Conservation (phyloP, 2,797 vertebrate genomes). For the Sorex maritimensis region DNA sequence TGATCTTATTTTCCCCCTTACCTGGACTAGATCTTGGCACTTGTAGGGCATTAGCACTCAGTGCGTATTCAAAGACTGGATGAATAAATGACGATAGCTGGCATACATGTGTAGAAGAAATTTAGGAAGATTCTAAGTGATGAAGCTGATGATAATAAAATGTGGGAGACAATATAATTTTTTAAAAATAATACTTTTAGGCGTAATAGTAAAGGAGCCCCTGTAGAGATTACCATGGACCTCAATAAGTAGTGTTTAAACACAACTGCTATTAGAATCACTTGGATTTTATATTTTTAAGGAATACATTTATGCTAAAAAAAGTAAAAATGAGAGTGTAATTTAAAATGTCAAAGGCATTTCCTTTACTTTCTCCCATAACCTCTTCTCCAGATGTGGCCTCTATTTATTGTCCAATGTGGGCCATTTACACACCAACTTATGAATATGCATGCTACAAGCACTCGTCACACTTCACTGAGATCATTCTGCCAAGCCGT, state of each 20-base stretch:
- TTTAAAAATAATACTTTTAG: not conserved
- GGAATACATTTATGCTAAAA: not conserved
- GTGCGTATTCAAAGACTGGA: not conserved
- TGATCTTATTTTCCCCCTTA: not conserved
- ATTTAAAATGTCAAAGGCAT: constrained; percentile 5
- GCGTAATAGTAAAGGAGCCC: not conserved
- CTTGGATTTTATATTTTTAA: not conserved
- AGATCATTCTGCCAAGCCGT: not conserved
- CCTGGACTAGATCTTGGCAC: not conserved
- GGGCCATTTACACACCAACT: not conserved
- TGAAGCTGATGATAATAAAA: not conserved
- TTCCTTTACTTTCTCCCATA: not conserved
- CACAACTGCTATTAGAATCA: not conserved
- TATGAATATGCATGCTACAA: not conserved
- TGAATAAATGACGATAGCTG: not conserved
- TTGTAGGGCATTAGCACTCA: not conserved
- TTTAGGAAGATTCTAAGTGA: not conserved
- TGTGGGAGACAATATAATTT: not conserved
- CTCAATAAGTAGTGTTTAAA: not conserved
- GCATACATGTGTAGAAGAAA: not conserved
- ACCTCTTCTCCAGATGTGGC: not conserved
- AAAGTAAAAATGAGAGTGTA: constrained; percentile 16
- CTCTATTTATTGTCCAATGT: not conserved
- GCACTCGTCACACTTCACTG: constrained; percentile 36
- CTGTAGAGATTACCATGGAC: not conserved